A percentile compares a stretch with the other conserved stretches of the same genome.
Conservation (phyloP, 2,888 invertebrate species). For the Drosophila borborema region DNA sequence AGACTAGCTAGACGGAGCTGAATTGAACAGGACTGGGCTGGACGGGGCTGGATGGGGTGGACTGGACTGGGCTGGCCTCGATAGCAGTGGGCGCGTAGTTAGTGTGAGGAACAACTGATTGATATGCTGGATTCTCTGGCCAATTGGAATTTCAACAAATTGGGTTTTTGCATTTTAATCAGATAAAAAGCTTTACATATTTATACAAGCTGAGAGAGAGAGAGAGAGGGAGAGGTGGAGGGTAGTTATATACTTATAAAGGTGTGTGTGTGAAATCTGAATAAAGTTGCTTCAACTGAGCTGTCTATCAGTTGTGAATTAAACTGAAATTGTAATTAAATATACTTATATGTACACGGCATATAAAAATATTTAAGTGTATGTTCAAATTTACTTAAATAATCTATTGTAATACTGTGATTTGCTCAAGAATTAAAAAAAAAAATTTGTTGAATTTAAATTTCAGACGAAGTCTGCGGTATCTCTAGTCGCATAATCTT, state of each 20-base stretch:
- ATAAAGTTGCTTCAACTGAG: constrained; percentile 50
- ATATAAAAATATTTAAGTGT: fast-evolving
- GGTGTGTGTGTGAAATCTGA: constrained; percentile 25
- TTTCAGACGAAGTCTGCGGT: not conserved
- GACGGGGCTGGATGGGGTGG: not conserved
- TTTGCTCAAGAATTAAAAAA: not conserved
- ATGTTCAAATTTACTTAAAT: not conserved
- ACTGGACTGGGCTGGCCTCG: constrained; percentile 12
- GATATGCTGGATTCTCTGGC: constrained; percentile 64
- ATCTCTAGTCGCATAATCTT: not conserved
- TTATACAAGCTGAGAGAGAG: constrained; percentile 2
- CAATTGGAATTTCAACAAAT: constrained; percentile 71
- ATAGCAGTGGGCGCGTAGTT: not conserved
- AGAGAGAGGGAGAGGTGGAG: not conserved
- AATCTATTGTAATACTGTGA: not conserved
- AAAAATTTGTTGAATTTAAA: not conserved
- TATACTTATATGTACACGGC: not conserved
- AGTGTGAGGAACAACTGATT: constrained; percentile 49
- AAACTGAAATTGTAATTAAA: not conserved
- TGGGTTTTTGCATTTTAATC: constrained; percentile 76
- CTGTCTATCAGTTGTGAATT: not conserved
- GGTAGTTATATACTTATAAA: constrained; percentile 1
- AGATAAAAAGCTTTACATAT: constrained; percentile 71
- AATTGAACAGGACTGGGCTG: not conserved
- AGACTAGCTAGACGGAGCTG: constrained; percentile 15